A percentile compares a stretch with the other conserved stretches of the same genome.
These are phyloP conservation scores for Zaprionus lachaisei DNA, from an alignment of 1,140 invertebrate genomes.

Conservation along the genomic window DNA sequence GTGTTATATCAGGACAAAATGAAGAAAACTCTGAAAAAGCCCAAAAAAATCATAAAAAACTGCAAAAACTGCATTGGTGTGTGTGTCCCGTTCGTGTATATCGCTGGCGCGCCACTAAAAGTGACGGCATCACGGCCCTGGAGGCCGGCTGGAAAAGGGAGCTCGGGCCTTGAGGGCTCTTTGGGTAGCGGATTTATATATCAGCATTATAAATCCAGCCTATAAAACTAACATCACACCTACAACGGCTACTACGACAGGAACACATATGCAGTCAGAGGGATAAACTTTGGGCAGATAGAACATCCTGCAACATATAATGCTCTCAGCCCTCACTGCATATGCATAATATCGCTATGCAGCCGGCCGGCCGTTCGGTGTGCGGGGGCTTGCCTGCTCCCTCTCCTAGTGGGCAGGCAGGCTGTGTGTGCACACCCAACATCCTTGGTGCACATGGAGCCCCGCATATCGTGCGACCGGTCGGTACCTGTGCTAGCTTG, in stretches of 20 bases:
- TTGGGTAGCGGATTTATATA: neutral
- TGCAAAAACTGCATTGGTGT: conserved; percentile 80
- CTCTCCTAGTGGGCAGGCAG: neutral
- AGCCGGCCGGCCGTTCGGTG: neutral
- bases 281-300: neutral
- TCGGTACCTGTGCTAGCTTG: neutral
- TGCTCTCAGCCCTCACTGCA: neutral
- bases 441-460: neutral
- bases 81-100: conserved; percentile 81
- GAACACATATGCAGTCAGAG: neutral
- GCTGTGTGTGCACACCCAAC: neutral
- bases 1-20: conserved; percentile 71
- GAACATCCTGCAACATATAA: neutral
- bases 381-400: neutral
- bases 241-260: conserved; percentile 20
- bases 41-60: conserved; percentile 66
- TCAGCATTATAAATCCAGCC: neutral
- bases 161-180: conserved; percentile 18
- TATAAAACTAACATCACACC: conserved; percentile 4
- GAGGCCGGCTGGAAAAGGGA: conserved; percentile 26
- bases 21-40: conserved; percentile 62
- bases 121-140: conserved; percentile 14
- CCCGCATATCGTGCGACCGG: neutral
- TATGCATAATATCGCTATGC: too few relatives aligned
- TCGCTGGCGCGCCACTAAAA: conserved; percentile 64